Base-by-base conservation (phyloP, 2,113 vertebrate species). In the Coptodon bakossiorum region DNA sequence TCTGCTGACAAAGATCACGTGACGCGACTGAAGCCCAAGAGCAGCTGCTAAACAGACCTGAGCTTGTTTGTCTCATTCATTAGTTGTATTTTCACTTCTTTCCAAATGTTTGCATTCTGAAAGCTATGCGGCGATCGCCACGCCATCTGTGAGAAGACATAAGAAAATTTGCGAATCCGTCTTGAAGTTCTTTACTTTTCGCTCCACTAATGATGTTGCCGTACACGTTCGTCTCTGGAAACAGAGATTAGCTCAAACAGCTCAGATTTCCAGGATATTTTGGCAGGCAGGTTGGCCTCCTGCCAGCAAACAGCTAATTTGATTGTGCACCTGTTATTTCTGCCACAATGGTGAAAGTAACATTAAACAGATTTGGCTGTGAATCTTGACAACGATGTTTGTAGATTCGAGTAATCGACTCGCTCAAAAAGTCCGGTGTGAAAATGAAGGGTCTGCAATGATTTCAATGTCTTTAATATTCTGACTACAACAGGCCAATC, bases 241-340 rank as follows among this genome's bases (percentile, higher is more conserved):
- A 63, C 63, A 22, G 57, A 40, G 17, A 29, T 50, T 52, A 78
- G 45, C 48, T 61, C 59, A 84, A 83, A 88, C 87, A 61, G 76
- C 63, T 82, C n/a, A 87, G 53, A 87, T 85, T 52, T 80, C 22
- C 85, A n/a, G 29, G 38, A 83, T 40, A 50, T 81, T 79, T 71
- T 45, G 50, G 56, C 85, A 81, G 40, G 54, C 40, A 24, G 34
- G 31, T 81, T 68, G 5, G 66, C 27, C 13, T 43, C 45, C 81
- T 38, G 66, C 66, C 71, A 84, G 24, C 76, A 19, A 43, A 79
- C 27, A 57, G 52, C 27, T 27, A 45, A 89, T 90, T 81, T 76
- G 71, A 91, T 89, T 85, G 73, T 36, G 71, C 53, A 76, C 53
- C 71, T 78, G 80, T 82, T 53, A 80, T 90, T 86, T 85, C 34